Conservation (phyloP, 1,140 invertebrate species). For the Atta colombica region DNA sequence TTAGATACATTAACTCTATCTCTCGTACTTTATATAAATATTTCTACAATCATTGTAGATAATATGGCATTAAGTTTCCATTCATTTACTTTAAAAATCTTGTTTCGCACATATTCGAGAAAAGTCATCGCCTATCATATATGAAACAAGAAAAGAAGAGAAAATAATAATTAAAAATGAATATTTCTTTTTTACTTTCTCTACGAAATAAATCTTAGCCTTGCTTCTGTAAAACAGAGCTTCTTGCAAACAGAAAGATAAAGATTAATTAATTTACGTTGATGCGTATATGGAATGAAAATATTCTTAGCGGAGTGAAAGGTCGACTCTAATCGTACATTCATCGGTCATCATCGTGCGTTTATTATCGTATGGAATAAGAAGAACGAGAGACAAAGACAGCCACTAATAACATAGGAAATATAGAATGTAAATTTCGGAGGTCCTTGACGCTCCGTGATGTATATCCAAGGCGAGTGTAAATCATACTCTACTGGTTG, state of each 20-base stretch:
- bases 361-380: not conserved
- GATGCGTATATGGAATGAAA: not conserved
- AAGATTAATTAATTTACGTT: slow-evolving; percentile 14
- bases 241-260: not conserved
- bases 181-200: not conserved
- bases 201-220: not conserved
- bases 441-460: slow-evolving; percentile 10
- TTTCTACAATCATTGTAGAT: not conserved
- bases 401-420: not conserved
- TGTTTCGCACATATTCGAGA: not conserved
- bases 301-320: slow-evolving; percentile 3
- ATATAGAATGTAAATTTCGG: not conserved
- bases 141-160: not conserved
- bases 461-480: slow-evolving; percentile 14
- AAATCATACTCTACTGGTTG: slow-evolving; percentile 26
- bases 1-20: not conserved
- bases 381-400: not conserved
- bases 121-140: not conserved
- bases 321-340: slow-evolving; percentile 45
- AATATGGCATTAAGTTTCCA: not conserved
- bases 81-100: not conserved
- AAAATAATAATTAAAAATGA: not conserved
- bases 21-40: not conserved
- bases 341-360: not conserved
- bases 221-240: not conserved